Conservation (phyloP, 2,888 invertebrate genomes). For the Atherix ibis region DNA sequence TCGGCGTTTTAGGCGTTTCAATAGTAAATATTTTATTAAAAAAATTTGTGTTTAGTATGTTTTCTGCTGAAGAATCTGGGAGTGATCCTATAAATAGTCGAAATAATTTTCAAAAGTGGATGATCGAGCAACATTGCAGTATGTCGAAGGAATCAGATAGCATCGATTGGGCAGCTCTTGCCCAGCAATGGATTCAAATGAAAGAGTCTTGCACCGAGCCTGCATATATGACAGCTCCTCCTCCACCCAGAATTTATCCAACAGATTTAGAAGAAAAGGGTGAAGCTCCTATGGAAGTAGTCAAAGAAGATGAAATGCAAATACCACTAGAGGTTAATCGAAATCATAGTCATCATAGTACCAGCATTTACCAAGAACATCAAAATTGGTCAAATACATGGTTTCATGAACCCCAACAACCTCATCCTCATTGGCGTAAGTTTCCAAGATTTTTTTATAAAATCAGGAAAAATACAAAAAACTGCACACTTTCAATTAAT, state of each 20-base stretch:
- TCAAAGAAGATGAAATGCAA: conserved; percentile 42
- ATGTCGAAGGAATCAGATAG: conserved; percentile 38
- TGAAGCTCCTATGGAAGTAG: conserved; percentile 79
- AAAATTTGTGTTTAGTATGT: no score
- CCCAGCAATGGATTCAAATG: conserved; percentile 97
- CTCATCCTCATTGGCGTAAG: conserved; percentile 11
- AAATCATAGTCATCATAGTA: no score
- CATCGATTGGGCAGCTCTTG: conserved; percentile 93
- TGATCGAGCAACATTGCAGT: conserved; percentile 50
- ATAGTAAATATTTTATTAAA: no score
- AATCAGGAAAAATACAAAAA: no score
- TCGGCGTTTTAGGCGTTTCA: no score
- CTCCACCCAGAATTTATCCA: conserved; percentile 31
- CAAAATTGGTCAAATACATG: conserved; percentile 8
- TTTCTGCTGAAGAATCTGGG: conserved; percentile 24
- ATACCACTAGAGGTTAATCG: no score
- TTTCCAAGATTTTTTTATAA: background rate
- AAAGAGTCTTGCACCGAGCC: conserved; percentile 40
- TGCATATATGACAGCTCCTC: conserved; percentile 39
- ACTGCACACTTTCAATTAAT: background rate
- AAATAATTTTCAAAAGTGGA: conserved; percentile 54
- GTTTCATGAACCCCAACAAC: conserved; percentile 8
- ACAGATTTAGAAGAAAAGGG: conserved; percentile 43
- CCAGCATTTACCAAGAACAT: conserved; percentile 4
- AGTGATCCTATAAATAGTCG: conserved; percentile 22